Evolutionary conservation across 2,113 vertebrate species (phyloP).

Genomic region (Syrrhaptes paradoxus): DNA sequence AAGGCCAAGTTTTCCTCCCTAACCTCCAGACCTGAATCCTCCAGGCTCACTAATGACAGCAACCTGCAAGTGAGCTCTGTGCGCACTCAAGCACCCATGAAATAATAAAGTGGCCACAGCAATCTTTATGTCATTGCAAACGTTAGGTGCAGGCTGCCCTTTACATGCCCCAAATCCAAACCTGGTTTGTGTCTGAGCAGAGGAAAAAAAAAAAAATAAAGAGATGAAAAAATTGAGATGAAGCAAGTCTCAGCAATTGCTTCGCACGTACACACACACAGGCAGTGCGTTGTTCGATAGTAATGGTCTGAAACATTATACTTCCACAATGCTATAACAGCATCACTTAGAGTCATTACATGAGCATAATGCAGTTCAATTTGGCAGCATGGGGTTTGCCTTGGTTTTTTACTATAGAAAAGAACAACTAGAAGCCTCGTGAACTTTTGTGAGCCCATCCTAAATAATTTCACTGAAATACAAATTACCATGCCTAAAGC

Average conservation of each 20-base stretch:
- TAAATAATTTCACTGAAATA: constrained; percentile 7
- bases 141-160: not conserved
- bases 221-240: not conserved
- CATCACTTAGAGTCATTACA: constrained; percentile 8
- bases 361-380: not conserved
- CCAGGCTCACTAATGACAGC: not conserved
- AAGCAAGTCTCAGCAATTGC: not conserved
- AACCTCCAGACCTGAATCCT: not conserved
- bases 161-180: not conserved
- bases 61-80: not conserved
- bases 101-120: not conserved
- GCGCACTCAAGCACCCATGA: not conserved
- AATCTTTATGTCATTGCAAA: not conserved
- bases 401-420: not conserved
- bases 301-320: not conserved
- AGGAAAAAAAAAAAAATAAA: not conserved
- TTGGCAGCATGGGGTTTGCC: not conserved
- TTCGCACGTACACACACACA: not conserved
- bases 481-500: not conserved
- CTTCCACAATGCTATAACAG: not conserved
- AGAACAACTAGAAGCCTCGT: not conserved
- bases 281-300: not conserved
- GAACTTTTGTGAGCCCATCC: not conserved
- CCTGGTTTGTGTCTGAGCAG: accelerated
- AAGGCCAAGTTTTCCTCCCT: not conserved